Conservation (phyloP, 2,888 invertebrate genomes). For the Drosophila tripunctata region DNA sequence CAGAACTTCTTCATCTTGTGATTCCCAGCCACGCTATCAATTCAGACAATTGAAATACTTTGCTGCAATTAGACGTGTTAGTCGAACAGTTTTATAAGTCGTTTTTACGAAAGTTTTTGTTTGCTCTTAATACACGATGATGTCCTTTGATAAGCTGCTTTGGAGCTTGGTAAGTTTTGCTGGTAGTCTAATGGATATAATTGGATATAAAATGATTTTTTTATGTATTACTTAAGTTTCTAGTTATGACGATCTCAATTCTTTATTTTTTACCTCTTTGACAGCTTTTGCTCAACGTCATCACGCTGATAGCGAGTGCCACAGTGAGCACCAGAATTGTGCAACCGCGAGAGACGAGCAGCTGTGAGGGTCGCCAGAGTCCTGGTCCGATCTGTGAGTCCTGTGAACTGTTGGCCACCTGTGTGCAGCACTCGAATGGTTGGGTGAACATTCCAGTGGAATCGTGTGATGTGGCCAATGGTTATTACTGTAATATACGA, state of each 20-base stretch:
- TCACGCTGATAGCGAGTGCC: slow-evolving; percentile 30
- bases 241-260: not conserved
- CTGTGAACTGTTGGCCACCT: slow-evolving; percentile 82
- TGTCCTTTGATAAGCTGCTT: slow-evolving; percentile 47
- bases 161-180: slow-evolving; percentile 43
- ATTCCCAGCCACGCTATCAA: slow-evolving; percentile 45
- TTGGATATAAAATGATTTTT: too few relatives aligned
- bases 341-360: slow-evolving; percentile 80
- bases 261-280: not conserved
- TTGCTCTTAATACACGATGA: slow-evolving; percentile 24
- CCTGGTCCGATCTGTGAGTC: slow-evolving; percentile 83
- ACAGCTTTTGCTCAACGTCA: slow-evolving; percentile 48
- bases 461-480: slow-evolving; percentile 81
- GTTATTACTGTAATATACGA: slow-evolving; percentile 81
- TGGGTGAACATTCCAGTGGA: slow-evolving; percentile 84
- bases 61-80: slow-evolving; percentile 50
- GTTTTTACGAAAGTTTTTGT: not conserved
- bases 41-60: slow-evolving; percentile 58
- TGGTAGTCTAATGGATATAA: too few relatives aligned
- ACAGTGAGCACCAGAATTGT: slow-evolving; percentile 55
- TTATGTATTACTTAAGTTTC: too few relatives aligned
- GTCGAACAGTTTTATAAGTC: too few relatives aligned
- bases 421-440: slow-evolving; percentile 80
- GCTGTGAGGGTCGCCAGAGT: slow-evolving; percentile 78
- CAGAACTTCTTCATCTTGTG: slow-evolving; percentile 48